phyloP scores from a whole-genome alignment of 2,888 invertebrate species.

The Dynastes maya region DNA sequence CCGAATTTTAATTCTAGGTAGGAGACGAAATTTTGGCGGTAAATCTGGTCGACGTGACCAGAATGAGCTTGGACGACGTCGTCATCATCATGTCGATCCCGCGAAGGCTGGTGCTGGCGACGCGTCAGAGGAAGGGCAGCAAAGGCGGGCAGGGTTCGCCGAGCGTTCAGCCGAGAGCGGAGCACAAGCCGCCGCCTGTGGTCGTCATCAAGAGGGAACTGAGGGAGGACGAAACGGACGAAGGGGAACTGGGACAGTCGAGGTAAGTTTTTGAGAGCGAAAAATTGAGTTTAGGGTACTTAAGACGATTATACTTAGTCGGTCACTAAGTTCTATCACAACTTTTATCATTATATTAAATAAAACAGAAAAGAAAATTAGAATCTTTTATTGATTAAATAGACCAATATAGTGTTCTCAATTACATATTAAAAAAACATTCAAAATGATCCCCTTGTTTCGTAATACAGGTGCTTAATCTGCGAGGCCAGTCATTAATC shows the following conservation, averaged over 20 bases:
- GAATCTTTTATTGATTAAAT: no score
- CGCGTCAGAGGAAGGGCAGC: slow-evolving; percentile 86
- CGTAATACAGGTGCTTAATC: no score
- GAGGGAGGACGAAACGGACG: slow-evolving; percentile 85
- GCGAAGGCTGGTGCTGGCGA: slow-evolving; percentile 92
- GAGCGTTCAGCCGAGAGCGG: slow-evolving; percentile 78
- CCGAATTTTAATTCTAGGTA: slow-evolving; percentile 73
- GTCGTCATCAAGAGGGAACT: slow-evolving; percentile 92
- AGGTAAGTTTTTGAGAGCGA: slow-evolving; percentile 57
- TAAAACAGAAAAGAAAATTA: no score
- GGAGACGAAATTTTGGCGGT: slow-evolving; percentile 99
- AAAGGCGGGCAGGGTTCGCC: slow-evolving; percentile 71
- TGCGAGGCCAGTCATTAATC: no score
- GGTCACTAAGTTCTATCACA: no score
- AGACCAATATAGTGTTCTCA: no score
- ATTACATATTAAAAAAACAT: no score
- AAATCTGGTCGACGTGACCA: slow-evolving; percentile 97
- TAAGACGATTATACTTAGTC: no score
- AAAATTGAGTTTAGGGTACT: background rate
- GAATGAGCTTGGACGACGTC: slow-evolving; percentile 99
- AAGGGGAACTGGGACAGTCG: slow-evolving; percentile 73
- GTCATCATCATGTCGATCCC: slow-evolving; percentile 99
- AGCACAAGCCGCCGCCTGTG: slow-evolving; percentile 91
- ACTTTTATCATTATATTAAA: no score
- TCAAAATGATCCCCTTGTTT: no score